These are phyloP conservation scores for Pheosia tremula DNA, from an alignment of 2,888 invertebrate species.

Conservation along the genomic window DNA sequence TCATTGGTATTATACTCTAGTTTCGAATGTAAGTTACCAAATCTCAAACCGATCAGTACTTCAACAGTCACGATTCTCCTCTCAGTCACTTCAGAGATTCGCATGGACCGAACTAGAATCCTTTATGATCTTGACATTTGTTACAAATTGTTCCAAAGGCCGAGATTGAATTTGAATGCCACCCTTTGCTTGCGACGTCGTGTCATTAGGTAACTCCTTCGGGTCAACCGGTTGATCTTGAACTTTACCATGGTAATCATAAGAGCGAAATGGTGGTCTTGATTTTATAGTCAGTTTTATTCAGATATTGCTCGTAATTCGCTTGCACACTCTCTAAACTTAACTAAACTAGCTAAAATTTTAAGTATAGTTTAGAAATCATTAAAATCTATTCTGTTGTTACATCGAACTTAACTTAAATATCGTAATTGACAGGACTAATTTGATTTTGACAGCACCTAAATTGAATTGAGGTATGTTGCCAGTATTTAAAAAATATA, in stretches of 20 bases:
- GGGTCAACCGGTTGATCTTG: constrained; percentile 35
- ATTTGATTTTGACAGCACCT: no score
- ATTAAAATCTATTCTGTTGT: no score
- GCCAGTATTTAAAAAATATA: no score
- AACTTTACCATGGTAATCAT: constrained; percentile 29
- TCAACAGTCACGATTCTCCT: constrained; percentile 36
- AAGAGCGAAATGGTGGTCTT: constrained; percentile 8
- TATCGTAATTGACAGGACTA: no score
- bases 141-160: constrained; percentile 54
- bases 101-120: constrained; percentile 36
- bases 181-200: constrained; percentile 36
- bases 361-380: no score
- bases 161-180: constrained; percentile 52
- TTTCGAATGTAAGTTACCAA: constrained; percentile 28
- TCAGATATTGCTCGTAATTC: no score
- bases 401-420: no score
- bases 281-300: not conserved
- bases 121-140: constrained; percentile 63
- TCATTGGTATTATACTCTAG: constrained; percentile 12
- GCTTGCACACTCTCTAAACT: no score
- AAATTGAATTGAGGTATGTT: no score
- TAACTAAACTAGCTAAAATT: no score
- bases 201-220: constrained; percentile 45
- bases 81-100: constrained; percentile 30
- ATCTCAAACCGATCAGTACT: constrained; percentile 26